phyloP scores from a whole-genome alignment of 2,888 invertebrate species.

The Acronicta psi region DNA sequence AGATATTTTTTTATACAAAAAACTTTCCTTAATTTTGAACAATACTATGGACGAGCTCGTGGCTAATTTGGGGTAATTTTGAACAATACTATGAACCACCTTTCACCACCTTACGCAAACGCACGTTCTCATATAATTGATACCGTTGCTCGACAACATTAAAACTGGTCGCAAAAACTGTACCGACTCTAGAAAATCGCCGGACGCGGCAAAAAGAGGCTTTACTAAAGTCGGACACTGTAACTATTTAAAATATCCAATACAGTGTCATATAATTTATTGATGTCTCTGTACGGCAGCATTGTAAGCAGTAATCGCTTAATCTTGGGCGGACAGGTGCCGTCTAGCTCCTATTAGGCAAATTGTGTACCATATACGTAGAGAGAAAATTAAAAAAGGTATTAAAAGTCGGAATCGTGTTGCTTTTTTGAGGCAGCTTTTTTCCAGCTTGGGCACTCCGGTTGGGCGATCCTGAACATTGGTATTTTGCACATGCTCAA shows the following conservation, averaged over 20 bases:
- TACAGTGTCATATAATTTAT: conserved; percentile 71
- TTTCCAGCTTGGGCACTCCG: conserved; percentile 27
- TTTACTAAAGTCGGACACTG: conserved; percentile 68
- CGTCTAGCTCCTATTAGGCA: conserved; percentile 65
- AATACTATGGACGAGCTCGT: conserved; percentile 39
- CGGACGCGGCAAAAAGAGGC: conserved; percentile 63
- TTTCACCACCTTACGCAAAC: conserved; percentile 73
- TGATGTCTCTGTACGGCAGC: conserved; percentile 51
- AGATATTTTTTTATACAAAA: too few species aligned
- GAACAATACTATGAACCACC: conserved; percentile 59
- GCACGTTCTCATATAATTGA: conserved; percentile 78
- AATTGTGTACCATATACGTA: conserved; percentile 60
- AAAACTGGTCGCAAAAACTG: conserved; percentile 66
- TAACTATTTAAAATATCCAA: conserved; percentile 62
- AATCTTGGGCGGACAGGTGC: conserved; percentile 69
- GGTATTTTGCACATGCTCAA: conserved; percentile 66
- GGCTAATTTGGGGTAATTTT: too few species aligned
- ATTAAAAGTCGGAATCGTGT: conserved; percentile 30
- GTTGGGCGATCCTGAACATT: conserved; percentile 41
- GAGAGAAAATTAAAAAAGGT: conserved; percentile 50
- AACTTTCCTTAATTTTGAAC: conserved; percentile 53
- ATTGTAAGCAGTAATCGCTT: conserved; percentile 69
- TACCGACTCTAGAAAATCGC: conserved; percentile 53
- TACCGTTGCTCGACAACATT: conserved; percentile 65
- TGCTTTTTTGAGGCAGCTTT: conserved; percentile 36